phyloP scores from a whole-genome alignment of 1,140 invertebrate genomes.

The Drosophila neocordata region DNA sequence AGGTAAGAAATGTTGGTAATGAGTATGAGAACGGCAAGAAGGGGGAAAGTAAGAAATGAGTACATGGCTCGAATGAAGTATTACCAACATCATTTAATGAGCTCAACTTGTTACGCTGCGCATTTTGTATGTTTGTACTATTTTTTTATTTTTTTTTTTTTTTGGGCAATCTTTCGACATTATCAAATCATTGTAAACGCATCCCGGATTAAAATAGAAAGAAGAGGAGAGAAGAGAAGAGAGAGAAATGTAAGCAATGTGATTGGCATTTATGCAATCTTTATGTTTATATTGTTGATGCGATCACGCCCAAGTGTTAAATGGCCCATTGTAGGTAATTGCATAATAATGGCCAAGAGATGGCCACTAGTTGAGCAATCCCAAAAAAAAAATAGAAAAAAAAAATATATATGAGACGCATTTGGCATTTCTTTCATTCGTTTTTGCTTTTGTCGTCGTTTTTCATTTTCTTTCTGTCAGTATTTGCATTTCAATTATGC shows the following conservation, averaged over 20 bases:
- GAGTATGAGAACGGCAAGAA: too few relatives aligned
- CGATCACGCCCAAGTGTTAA: constrained; percentile 48
- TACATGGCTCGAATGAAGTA: neutral
- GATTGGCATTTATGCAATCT: constrained; percentile 42
- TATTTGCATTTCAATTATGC: constrained; percentile 65
- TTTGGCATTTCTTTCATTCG: constrained; percentile 23
- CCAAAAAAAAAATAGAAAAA: too few relatives aligned
- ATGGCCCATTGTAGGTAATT: constrained; percentile 57
- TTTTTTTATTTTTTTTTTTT: neutral
- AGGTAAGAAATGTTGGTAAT: neutral
- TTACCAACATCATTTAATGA: neutral
- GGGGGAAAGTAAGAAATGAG: neutral
- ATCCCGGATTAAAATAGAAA: neutral
- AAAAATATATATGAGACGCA: constrained; percentile 9
- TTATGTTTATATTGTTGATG: constrained; percentile 20
- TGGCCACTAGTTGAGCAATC: constrained; percentile 19
- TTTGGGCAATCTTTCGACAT: constrained; percentile 17
- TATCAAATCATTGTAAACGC: constrained; percentile 20
- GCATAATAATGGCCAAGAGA: constrained; percentile 35
- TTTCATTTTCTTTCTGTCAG: constrained; percentile 12
- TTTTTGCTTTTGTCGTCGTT: constrained; percentile 4
- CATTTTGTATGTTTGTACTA: neutral
- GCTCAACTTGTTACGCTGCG: constrained; percentile 5
- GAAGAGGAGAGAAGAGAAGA: neutral
- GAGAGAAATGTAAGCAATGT: neutral